Evolutionary conservation across 2,888 invertebrate genomes (phyloP), one percentile per base, ranked within the genome.

Genomic region (Apodemia hepburni): DNA sequence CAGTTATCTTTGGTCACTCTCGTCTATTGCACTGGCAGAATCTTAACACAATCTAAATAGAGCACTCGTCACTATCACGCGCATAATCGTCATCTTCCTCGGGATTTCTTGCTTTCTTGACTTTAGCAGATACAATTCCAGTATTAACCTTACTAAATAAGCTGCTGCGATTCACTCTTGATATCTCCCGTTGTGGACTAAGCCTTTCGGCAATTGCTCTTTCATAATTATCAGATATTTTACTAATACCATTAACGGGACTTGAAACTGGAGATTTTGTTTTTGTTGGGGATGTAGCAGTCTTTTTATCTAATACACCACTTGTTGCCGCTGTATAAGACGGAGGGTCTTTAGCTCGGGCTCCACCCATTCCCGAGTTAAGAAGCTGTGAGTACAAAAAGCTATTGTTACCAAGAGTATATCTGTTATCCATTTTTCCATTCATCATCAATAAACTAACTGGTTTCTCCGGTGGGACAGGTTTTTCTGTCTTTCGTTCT

Each of bases 61-160:
- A 94, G 79, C 93, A 93, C 77, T 94, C 94, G 77, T 94, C 93
- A 74, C 93, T 93, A 74, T 93, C 93, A 17, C 91, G 81, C 51
- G 92, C 92, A 77, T 92, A 92, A 69, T 92, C 92, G 1, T 91
- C 92, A 66, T 92, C 92, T 5, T 92, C 92, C 12, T 90, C 90
- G 47, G 85, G 85, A 33, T 75, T 58, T 7, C 54, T 22, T 9
- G 67, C 80, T 72, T 81, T 82, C 72, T 80, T 83, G 62, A 83
- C 81, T 68, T 85, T 82, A 64, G 81, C 79, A 42, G 87, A 81
- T 33, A 90, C 91, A 51, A 85, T 82, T 12, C 91, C 90, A 7
- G 92, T 90, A 69, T 85, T 83, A 60, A 90, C 89, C 71, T 90
- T 85, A 65, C 90, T 84, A 70, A 92, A 91, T 11, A 91, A 68